These are phyloP conservation scores for Speoplatyrhinus poulsoni DNA, from an alignment of 2,113 vertebrate species.

Conservation along the genomic window DNA sequence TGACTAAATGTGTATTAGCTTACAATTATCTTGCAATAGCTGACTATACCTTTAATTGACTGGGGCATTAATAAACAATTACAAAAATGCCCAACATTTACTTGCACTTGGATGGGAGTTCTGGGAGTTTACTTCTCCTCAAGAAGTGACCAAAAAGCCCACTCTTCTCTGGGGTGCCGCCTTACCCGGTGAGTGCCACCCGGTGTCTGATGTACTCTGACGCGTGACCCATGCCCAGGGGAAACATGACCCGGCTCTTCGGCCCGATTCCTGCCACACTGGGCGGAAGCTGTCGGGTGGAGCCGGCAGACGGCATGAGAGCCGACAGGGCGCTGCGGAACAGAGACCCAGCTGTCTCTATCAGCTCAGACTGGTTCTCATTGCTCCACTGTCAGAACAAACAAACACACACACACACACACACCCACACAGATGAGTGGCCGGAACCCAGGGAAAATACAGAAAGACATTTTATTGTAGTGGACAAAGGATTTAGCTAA, in stretches of 20 bases:
- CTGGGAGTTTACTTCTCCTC: background rate
- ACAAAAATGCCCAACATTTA: background rate
- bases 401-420: background rate
- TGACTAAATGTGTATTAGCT: too few relatives aligned
- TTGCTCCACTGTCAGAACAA: slow-evolving; percentile 87
- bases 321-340: slow-evolving; percentile 80
- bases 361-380: slow-evolving; percentile 89
- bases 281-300: slow-evolving; percentile 90
- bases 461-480: slow-evolving; percentile 45
- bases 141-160: background rate
- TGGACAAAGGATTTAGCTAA: slow-evolving; percentile 67
- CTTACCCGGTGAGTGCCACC: slow-evolving; percentile 91
- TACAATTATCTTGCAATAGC: too few relatives aligned
- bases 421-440: slow-evolving; percentile 19
- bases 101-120: background rate
- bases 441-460: slow-evolving; percentile 40
- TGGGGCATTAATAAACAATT: background rate
- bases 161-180: background rate
- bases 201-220: slow-evolving; percentile 90
- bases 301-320: slow-evolving; percentile 84
- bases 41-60: too few relatives aligned
- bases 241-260: slow-evolving; percentile 86
- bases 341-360: slow-evolving; percentile 83
- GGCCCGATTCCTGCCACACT: slow-evolving; percentile 85
- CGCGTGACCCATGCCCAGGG: slow-evolving; percentile 90